Evolutionary conservation across 2,113 vertebrate species (phyloP), one percentile per base, ranked within the genome.

Genomic region (Phalacrocorax aristotelis): DNA sequence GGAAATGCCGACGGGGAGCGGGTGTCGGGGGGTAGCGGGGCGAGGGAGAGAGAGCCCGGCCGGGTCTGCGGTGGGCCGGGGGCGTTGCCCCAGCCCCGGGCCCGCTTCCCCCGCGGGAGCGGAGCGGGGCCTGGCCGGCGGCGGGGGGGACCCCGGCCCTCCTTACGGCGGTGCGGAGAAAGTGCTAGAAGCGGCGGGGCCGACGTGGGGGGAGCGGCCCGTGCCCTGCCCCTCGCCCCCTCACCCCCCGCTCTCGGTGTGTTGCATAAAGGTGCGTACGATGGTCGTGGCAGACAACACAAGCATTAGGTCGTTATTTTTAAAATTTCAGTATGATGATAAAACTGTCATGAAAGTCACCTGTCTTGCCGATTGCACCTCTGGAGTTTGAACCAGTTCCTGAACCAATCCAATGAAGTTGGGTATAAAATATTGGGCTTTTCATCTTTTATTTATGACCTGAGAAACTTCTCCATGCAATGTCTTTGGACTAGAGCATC

Each of bases 201-300:
- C 19, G 54, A 14, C 61, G 54, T 32, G 84, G 54, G 4, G 17
- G 30, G 9, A 7, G 87, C 30, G 44, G 44, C 6, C 25, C 29
- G 29, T 5, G 26, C 34, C 14, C 26, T 10, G 52, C n/a, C 14
- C 6, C 19, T 11, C 13, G 3, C 3, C 5, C 17, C 21, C 29
- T 26, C 12, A 5, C 10, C 22, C 16, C 16, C 7, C 6, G 27
- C 20, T 12, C 12, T 7, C 12, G 15, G 27, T 16, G 21, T 12
- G 2, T 3, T 11, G 66, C 4, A 0, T 13, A 2, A 26, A 30
- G 32, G 16, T 46, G 44, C 7, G 2, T 3, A 1, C 3, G 3
- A 6, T 5, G 27, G 70, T 6, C 62, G 38, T 20, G 32, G 7
- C 71, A 9, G 2, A 48, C 68, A 11, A 34, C 40, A 4, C 21